Evolutionary conservation across 2,797 vertebrate species (phyloP).

Genomic region (Artibeus lituratus): DNA sequence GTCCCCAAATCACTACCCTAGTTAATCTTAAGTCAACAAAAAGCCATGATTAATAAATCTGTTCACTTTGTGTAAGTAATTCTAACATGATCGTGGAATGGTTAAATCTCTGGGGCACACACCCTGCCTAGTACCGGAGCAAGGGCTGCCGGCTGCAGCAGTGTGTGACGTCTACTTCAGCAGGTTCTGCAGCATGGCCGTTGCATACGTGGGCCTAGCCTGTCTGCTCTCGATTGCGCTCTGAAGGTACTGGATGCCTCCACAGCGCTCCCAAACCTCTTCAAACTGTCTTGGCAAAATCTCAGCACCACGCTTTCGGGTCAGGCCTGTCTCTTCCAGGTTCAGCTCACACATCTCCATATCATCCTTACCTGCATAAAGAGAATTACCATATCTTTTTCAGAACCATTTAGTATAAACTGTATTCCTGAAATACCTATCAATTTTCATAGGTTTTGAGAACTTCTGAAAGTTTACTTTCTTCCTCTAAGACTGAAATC

Average conservation of each 20-base stretch:
- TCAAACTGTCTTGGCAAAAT: conserved; percentile 95
- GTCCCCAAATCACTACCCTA: conserved; percentile 76
- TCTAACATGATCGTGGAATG: conserved; percentile 76
- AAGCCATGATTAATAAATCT: conserved; percentile 81
- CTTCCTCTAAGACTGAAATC: not conserved
- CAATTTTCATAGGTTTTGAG: not conserved
- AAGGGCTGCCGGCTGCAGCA: not conserved
- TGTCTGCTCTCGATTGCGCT: conserved; percentile 94
- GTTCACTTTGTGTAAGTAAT: conserved; percentile 80
- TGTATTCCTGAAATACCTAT: not conserved
- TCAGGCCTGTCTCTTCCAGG: conserved; percentile 96
- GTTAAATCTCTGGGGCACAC: conserved; percentile 59
- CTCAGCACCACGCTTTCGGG: conserved; percentile 95
- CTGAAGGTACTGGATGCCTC: conserved; percentile 94
- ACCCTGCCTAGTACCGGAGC: conserved; percentile 81
- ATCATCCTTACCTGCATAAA: conserved; percentile 93
- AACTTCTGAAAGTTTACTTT: not conserved
- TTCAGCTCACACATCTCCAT: conserved; percentile 99
- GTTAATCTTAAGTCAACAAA: conserved; percentile 81
- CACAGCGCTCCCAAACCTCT: conserved; percentile 98
- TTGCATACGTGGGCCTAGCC: conserved; percentile 95
- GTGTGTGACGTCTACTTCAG: conserved; percentile 82
- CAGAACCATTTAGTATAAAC: not conserved
- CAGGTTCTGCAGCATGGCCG: conserved; percentile 94
- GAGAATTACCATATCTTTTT: not conserved